Evolutionary conservation across 2,888 invertebrate genomes (phyloP).

Genomic region (Steinernema scapterisci): DNA sequence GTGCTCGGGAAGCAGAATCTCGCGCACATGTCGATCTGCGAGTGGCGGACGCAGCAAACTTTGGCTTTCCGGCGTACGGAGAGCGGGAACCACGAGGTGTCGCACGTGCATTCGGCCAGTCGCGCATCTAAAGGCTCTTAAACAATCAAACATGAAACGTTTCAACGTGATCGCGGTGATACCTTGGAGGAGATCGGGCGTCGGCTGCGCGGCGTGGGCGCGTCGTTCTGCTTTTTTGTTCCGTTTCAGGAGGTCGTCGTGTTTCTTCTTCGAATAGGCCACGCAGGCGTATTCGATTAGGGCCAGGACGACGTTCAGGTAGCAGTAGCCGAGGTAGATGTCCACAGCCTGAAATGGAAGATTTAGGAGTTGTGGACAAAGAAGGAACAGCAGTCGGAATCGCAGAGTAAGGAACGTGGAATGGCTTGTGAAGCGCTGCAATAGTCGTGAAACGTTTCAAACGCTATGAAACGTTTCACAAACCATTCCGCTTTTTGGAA

Average conservation of each 20-base stretch:
- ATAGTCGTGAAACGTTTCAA: too few relatives aligned
- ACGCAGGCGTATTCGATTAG: conserved; percentile 59
- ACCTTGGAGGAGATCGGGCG: conserved; percentile 57
- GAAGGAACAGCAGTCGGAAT: too few relatives aligned
- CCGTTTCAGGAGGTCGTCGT: conserved; percentile 45
- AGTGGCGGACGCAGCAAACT: conserved; percentile 49
- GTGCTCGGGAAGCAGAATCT: conserved; percentile 49
- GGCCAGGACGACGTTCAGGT: conserved; percentile 56
- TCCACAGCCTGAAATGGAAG: conserved; percentile 50
- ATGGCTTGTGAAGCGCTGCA: too few relatives aligned
- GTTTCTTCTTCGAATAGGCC: conserved; percentile 55
- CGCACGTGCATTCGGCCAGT: conserved; percentile 57
- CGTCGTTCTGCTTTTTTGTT: conserved; percentile 3
- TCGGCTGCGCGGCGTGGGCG: conserved; percentile 42
- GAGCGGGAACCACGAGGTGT: conserved; percentile 48
- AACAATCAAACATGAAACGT: background rate
- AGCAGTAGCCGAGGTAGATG: conserved; percentile 59
- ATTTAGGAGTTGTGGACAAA: too few relatives aligned
- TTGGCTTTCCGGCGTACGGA: conserved; percentile 40
- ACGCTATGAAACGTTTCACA: too few relatives aligned
- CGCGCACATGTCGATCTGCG: conserved; percentile 55
- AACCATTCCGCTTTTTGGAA: too few relatives aligned
- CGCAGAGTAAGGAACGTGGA: too few relatives aligned
- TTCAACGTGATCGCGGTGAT: background rate
- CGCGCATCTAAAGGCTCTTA: conserved; percentile 49